Conservation (phyloP, 1,140 invertebrate genomes). For the Nasonia longicornis region DNA sequence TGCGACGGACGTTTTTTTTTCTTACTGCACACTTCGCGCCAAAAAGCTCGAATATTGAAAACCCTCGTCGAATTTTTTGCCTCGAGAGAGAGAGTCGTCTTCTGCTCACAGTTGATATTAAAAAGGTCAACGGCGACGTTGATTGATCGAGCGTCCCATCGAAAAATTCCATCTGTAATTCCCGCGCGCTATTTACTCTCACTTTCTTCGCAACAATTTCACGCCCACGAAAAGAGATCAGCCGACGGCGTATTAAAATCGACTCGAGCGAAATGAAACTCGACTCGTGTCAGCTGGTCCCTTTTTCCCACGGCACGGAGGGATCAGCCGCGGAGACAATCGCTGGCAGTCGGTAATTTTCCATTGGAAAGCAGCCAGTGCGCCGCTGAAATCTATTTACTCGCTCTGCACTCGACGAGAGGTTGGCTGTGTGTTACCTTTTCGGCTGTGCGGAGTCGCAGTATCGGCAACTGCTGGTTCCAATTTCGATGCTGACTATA, state of each 20-base stretch:
- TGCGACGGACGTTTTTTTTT: neutral
- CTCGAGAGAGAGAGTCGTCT: too few relatives aligned
- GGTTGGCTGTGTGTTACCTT: too few relatives aligned
- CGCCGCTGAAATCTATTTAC: conserved; percentile 38
- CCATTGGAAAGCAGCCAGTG: conserved; percentile 42
- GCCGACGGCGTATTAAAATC: neutral
- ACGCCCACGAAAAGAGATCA: neutral
- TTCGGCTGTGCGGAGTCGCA: too few relatives aligned
- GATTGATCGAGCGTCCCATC: neutral
- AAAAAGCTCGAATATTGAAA: neutral
- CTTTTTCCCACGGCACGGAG: neutral
- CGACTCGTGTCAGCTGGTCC: neutral
- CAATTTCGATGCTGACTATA: conserved; percentile 10
- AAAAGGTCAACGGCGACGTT: neutral
- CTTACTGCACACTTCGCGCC: neutral
- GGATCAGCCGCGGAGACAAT: neutral
- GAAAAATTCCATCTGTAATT: conserved; percentile 1
- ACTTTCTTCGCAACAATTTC: neutral
- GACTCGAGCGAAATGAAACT: conserved; percentile 14
- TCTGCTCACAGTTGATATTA: neutral
- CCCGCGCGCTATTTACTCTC: neutral
- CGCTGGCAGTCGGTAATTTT: conserved; percentile 28
- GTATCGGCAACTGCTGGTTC: neutral
- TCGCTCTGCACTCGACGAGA: neutral
- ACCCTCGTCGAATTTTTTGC: neutral